Conservation (phyloP, 2,113 vertebrate genomes). For the Menura novaehollandiae region DNA sequence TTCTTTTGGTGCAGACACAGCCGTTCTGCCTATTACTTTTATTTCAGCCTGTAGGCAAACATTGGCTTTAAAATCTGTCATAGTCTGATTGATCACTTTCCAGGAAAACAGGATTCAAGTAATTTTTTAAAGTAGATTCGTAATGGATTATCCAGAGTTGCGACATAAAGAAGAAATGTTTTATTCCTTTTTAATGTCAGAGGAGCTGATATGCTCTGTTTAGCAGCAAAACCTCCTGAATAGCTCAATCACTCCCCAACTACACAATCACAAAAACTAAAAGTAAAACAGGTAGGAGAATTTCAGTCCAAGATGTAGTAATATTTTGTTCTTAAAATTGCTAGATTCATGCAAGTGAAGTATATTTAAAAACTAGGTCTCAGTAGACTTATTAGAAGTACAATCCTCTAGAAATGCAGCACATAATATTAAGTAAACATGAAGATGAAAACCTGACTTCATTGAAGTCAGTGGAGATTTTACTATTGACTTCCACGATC, state of each 20-base stretch:
- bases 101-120: slow-evolving; percentile 38
- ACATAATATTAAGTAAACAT: not conserved
- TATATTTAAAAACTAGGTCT: not conserved
- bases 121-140: not conserved
- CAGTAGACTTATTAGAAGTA: not conserved
- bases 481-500: not conserved
- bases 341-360: not conserved
- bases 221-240: not conserved
- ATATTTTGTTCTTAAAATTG: not conserved
- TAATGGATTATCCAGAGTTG: slow-evolving; percentile 45
- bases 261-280: not conserved
- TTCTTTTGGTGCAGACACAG: not conserved
- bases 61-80: slow-evolving; percentile 11
- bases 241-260: not conserved
- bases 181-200: not conserved
- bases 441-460: not conserved
- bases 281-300: not conserved
- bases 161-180: slow-evolving; percentile 30
- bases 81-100: slow-evolving; percentile 31
- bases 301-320: not conserved
- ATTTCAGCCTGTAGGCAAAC: slow-evolving; percentile 20
- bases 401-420: not conserved
- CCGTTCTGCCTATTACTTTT: not conserved
- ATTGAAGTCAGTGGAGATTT: not conserved
- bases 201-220: not conserved